These are phyloP conservation scores for Sisyra nigra DNA, from an alignment of 2,888 invertebrate species.

Conservation along the genomic window DNA sequence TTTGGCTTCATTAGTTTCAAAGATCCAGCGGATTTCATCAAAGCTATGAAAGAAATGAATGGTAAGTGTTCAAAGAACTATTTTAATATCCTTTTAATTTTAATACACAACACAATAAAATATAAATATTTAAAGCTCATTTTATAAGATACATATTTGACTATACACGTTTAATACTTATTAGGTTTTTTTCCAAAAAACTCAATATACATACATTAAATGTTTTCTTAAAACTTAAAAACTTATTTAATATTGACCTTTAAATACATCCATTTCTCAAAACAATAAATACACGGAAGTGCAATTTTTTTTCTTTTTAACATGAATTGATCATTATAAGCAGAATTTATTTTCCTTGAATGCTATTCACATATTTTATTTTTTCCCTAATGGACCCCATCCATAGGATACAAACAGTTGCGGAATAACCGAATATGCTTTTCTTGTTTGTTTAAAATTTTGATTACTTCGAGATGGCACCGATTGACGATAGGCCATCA, in stretches of 20 bases:
- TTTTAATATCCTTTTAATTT: too few relatives aligned
- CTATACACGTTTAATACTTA: too few relatives aligned
- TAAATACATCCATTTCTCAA: neutral
- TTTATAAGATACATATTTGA: too few relatives aligned
- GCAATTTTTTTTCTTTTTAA: neutral
- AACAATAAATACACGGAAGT: neutral
- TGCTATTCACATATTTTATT: conserved; percentile 12
- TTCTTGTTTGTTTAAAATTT: conserved; percentile 8
- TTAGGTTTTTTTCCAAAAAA: too few relatives aligned
- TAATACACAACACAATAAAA: too few relatives aligned
- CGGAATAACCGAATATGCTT: conserved; percentile 29
- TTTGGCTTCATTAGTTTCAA: conserved; percentile 98
- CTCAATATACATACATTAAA: too few relatives aligned
- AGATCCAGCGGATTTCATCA: conserved; percentile 92
- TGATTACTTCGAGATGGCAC: neutral
- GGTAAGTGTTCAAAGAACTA: conserved; percentile 43
- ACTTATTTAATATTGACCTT: too few relatives aligned
- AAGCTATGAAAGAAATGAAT: conserved; percentile 99
- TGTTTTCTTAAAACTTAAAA: too few relatives aligned
- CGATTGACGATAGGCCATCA: conserved; percentile 7
- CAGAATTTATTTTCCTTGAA: neutral
- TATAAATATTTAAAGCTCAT: too few relatives aligned
- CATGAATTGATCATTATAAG: neutral
- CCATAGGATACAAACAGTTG: conserved; percentile 34
- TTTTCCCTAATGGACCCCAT: conserved; percentile 33